phyloP scores from a whole-genome alignment of 2,888 invertebrate genomes.

The Hypercompe scribonia region DNA sequence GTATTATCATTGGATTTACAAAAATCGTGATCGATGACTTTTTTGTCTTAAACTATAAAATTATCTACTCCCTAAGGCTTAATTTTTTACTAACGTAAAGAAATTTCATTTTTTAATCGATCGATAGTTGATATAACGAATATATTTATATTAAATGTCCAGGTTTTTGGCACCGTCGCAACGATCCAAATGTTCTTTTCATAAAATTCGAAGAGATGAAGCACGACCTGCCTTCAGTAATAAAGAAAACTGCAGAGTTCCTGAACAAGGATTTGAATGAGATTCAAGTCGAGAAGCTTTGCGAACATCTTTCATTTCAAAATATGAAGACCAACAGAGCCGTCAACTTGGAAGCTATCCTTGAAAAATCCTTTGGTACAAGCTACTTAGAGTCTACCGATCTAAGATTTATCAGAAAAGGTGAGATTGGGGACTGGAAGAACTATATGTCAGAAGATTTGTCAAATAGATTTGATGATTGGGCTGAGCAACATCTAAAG shows the following conservation, averaged over 20 bases:
- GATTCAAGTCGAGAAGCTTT: slow-evolving; percentile 89
- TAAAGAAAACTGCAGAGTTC: slow-evolving; percentile 91
- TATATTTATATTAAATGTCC: slow-evolving; percentile 24
- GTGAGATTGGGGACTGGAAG: slow-evolving; percentile 93
- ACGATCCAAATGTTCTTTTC: slow-evolving; percentile 91
- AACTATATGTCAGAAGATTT: slow-evolving; percentile 92
- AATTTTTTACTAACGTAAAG: background rate
- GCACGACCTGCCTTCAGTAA: slow-evolving; percentile 88
- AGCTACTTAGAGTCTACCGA: slow-evolving; percentile 81
- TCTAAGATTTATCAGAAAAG: slow-evolving; percentile 91
- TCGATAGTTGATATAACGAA: background rate
- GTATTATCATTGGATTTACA: too few species aligned
- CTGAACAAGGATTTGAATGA: slow-evolving; percentile 89
- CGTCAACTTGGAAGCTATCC: slow-evolving; percentile 90
- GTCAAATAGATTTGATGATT: slow-evolving; percentile 90
- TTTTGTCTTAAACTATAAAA: too few species aligned
- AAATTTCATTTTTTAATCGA: background rate
- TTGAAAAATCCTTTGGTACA: slow-evolving; percentile 84
- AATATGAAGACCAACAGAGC: slow-evolving; percentile 94
- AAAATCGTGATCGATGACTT: too few species aligned
- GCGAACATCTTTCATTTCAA: slow-evolving; percentile 92
- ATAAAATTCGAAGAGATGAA: slow-evolving; percentile 95
- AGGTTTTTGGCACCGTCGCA: slow-evolving; percentile 90
- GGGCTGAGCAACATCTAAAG: slow-evolving; percentile 88
- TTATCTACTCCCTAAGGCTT: background rate